A percentile compares a stretch with the other conserved stretches of the same genome.
phyloP scores from a whole-genome alignment of 2,113 vertebrate species.

The Pterophyllum scalare region DNA sequence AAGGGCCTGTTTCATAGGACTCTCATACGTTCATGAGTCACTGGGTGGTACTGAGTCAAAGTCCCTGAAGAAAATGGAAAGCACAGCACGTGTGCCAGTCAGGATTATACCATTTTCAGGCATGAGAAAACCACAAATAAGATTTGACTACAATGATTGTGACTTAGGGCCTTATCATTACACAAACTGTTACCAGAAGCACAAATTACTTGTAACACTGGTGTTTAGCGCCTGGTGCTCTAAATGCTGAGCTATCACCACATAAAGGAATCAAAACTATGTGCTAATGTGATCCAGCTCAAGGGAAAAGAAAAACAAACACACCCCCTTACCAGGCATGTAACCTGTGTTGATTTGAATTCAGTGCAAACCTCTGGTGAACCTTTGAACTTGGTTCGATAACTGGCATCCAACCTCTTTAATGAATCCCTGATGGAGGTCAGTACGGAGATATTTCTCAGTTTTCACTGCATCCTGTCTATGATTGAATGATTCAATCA shows the following conservation, averaged over 20 bases:
- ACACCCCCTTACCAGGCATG: not conserved
- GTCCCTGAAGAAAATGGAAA: slow-evolving; percentile 46
- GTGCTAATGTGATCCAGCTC: not conserved
- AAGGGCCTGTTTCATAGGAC: not conserved
- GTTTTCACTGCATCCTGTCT: not conserved
- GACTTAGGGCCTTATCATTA: not conserved
- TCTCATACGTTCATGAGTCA: slow-evolving; percentile 37
- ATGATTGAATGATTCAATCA: not conserved
- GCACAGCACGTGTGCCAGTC: slow-evolving; percentile 21
- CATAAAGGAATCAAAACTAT: not conserved
- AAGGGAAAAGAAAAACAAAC: not conserved
- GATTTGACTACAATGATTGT: not conserved
- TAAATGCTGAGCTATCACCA: not conserved
- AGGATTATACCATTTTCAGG: not conserved
- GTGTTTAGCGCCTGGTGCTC: not conserved
- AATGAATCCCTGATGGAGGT: slow-evolving; percentile 21
- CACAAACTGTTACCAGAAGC: not conserved
- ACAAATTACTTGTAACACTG: not conserved
- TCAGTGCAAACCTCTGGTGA: slow-evolving; percentile 8
- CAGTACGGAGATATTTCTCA: not conserved
- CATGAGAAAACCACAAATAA: slow-evolving; percentile 34
- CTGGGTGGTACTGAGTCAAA: slow-evolving; percentile 35
- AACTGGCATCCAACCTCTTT: slow-evolving; percentile 33
- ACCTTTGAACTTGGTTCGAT: slow-evolving; percentile 19
- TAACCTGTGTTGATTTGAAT: slow-evolving; percentile 16